Evolutionary conservation across 37 sponge, comb jelly and placozoan genomes (phyloP), one percentile per base, ranked within the genome.

Genomic region (Theonella swinhoei): DNA sequence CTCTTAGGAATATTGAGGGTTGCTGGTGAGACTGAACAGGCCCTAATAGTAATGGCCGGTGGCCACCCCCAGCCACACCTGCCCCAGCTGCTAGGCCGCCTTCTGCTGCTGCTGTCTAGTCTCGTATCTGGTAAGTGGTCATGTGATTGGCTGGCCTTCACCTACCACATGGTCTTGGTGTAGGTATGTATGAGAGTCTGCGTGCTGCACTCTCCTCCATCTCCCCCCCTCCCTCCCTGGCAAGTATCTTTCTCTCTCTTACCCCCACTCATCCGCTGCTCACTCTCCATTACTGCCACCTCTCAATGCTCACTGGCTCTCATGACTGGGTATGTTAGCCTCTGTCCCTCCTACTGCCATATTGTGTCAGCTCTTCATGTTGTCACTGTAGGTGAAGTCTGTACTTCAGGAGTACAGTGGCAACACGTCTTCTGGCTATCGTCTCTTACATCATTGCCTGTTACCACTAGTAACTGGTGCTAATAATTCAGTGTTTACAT

Each of bases 211-310:
- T 77, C 43, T 58, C 54, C 23, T 59, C 40, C 14, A 62, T 86
- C 24, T 19, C 73, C 40, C 35, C 58, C 71, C 37, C 30, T 40
- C 36, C 31, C 42, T 28, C 79, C 35, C 80, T 79, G 14, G 26
- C 72, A 35, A 4, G 17, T 29, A 32, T 65, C 35, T 77, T 86
- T 64, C 33, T 72, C 28, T 62, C 9, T 20, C 66, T 78, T 1
- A 20, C 81, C 63, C 30, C 81, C 35, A 29, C 72, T 60, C 39
- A 69, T 47, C 81, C 81, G 14, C 74, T 80, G 39, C 81, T 87
- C 66, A 38, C 87, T 7, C 74, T 87, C 67, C 75, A 76, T 22
- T 85, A 85, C 60, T 9, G 36, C 61, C 64, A 68, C 54, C 36
- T 76, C 30, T 24, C 39, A 8, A 8, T 79, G 29, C 33, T 28